Evolutionary conservation across 2,797 vertebrate genomes (phyloP).

Genomic region (Varecia variegata): DNA sequence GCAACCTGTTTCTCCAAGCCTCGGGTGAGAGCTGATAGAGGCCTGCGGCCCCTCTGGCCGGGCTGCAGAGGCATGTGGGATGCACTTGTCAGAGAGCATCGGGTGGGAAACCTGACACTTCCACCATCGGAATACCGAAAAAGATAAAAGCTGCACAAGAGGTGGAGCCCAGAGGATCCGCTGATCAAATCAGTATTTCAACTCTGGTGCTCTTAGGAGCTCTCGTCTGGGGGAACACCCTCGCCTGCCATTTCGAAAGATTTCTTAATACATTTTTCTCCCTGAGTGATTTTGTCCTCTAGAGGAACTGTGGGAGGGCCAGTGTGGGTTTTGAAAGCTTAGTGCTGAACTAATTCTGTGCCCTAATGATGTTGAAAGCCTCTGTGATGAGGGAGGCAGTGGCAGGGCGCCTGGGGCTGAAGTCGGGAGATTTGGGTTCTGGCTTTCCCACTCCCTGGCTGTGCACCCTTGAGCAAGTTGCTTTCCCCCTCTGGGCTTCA

Average conservation of each 20-base stretch:
- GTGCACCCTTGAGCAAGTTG: background rate
- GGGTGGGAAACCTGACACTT: background rate
- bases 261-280: background rate
- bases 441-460: background rate
- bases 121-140: background rate
- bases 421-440: background rate
- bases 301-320: background rate
- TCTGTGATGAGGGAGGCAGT: background rate
- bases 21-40: background rate
- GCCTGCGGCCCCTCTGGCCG: constrained; percentile 4
- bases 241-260: background rate
- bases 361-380: constrained; percentile 45
- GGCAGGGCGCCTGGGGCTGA: background rate
- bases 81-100: background rate
- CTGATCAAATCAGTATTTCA: constrained; percentile 42
- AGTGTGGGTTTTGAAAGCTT: background rate
- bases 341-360: background rate
- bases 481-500: background rate
- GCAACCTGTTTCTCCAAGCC: constrained; percentile 48
- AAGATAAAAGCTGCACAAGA: background rate
- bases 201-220: background rate
- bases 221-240: background rate
- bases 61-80: constrained; percentile 6
- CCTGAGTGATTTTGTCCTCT: background rate
- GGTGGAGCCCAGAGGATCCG: background rate